phyloP scores from a whole-genome alignment of 1,140 invertebrate species.

The Ladona fulva region DNA sequence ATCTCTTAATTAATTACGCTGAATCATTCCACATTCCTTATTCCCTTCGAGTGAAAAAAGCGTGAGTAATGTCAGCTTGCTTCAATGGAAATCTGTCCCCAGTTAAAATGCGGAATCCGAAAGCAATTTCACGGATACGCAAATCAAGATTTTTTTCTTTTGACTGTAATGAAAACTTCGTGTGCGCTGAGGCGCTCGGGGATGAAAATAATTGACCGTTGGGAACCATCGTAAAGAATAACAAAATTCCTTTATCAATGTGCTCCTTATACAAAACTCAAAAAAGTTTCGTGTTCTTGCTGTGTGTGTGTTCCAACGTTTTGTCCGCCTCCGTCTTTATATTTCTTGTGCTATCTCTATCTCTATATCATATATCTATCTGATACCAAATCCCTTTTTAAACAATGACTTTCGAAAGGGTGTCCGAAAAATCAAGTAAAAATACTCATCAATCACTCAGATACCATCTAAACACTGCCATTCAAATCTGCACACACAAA shows the following conservation, averaged over 20 bases:
- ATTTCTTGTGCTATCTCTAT: not conserved
- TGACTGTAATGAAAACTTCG: too few species aligned
- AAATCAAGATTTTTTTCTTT: too few species aligned
- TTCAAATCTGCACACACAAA: not conserved
- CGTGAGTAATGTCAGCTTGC: not conserved
- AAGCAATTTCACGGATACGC: too few species aligned
- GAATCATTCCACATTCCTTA: not conserved
- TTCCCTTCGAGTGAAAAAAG: not conserved
- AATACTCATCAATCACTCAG: not conserved
- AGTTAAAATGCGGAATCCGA: not conserved
- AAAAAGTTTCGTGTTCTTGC: not conserved
- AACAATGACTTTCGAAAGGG: not conserved
- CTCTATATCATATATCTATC: not conserved
- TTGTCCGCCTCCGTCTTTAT: not conserved
- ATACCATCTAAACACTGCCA: not conserved
- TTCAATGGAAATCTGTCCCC: not conserved
- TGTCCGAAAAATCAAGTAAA: too few species aligned
- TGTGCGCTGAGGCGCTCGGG: too few species aligned
- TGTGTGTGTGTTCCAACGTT: slow-evolving; percentile 1
- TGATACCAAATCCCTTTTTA: not conserved
- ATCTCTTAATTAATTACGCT: not conserved
- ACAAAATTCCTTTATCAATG: not conserved
- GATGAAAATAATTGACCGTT: too few species aligned
- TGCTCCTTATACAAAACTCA: not conserved
- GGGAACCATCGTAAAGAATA: too few species aligned